Base-by-base conservation (phyloP, 2,797 vertebrate species). In the Anguilla anguilla region DNA sequence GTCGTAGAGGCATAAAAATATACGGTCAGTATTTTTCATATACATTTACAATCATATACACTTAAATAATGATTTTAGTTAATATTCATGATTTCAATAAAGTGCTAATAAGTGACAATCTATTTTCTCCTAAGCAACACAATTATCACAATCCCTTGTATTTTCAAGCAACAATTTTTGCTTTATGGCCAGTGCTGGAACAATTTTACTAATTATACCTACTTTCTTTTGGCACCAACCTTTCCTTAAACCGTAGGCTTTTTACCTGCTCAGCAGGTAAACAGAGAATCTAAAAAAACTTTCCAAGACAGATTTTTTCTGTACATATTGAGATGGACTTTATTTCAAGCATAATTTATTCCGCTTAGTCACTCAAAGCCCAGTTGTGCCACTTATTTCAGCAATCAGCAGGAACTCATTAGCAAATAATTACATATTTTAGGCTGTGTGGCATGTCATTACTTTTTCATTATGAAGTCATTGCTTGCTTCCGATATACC, bases 381-480 rank as follows among this genome's bases (percentile, higher is more conserved):
- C 59, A 64, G 59, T 19, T 64, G 17, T 64, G 22, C 59, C 22
- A 25, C 59, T 64, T 64, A 64, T 64, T 64, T 64, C 59, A 64
- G 17, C 59, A 64, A 64, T 64, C 59, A 64, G 59, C 59, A 64
- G 59, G 59, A 64, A 64, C 59, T 64, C 22, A 17, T 25, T 22
- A 25, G 43, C 77, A 81, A 81, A 81, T 81, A 64, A 64, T 64
- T 64, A 81, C 15, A 81, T 49, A 22, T 49, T 81, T 43, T 39
- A 46, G 39, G 79, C 79, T 13, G 86, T 39, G 31, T 64, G 72
- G 86, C 74, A 82, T 43, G 72, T 81, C 72, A 86, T 86, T 86
- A 86, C 74, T 87, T 87, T 87, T 87, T 61, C 86, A 87, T 87
- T 87, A 87, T 53, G 74, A 87, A 87, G 86, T 43, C 74, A 82